phyloP scores from a whole-genome alignment of 2,113 vertebrate species.

The Stegastes partitus region DNA sequence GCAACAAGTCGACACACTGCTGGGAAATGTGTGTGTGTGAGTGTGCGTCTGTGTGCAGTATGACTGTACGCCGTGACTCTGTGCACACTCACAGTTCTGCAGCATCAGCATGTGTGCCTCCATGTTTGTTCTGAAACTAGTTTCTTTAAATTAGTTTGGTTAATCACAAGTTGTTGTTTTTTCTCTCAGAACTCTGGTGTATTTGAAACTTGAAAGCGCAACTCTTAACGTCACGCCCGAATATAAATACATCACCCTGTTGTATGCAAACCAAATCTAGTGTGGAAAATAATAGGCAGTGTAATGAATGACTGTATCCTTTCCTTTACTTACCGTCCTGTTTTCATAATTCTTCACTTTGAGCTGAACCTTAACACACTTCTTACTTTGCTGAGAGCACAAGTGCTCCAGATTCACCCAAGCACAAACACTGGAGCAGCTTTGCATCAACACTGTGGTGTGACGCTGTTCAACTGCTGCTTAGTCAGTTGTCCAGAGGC shows the following conservation, averaged over 20 bases:
- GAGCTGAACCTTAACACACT: not conserved
- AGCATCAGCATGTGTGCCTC: conserved; percentile 32
- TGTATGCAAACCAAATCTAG: no score
- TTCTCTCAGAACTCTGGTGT: no score
- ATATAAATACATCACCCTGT: no score
- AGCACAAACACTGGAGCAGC: conserved; percentile 6
- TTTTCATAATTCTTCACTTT: conserved; percentile 5
- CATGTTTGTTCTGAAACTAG: not conserved
- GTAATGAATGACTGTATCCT: no score
- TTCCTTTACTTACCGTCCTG: not conserved
- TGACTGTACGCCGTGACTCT: conserved; percentile 48
- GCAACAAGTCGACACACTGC: conserved; percentile 47
- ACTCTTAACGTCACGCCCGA: no score
- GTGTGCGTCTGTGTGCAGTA: conserved; percentile 16
- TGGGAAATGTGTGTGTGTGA: conserved; percentile 52
- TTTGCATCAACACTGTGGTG: conserved; percentile 27
- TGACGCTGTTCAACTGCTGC: conserved; percentile 22
- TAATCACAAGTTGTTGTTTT: no score
- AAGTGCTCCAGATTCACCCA: conserved; percentile 6
- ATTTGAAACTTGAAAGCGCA: no score
- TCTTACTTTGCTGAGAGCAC: conserved; percentile 3
- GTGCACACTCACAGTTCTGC: conserved; percentile 35
- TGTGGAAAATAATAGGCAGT: no score
- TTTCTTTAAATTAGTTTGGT: not conserved
- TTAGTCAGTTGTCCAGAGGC: conserved; percentile 50